Percentiles rank a stretch among this genome's conserved stretches.
These are phyloP conservation scores for Pyrgus malvae DNA, from an alignment of 2,888 invertebrate genomes.

Conservation along the genomic window DNA sequence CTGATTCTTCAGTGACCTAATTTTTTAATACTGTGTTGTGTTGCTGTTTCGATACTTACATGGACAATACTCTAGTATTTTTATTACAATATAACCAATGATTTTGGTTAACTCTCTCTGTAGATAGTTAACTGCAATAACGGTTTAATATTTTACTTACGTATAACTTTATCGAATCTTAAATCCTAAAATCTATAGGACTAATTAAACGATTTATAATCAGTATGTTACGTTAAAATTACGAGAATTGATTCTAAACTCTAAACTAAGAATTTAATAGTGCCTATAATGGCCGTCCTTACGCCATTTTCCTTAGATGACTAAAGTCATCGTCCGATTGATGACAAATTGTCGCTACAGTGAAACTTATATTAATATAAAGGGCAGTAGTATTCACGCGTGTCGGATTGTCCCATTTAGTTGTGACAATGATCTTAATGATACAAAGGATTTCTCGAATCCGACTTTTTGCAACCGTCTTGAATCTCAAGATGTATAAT, in stretches of 20 bases:
- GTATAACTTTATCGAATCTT: no score
- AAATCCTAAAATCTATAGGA: no score
- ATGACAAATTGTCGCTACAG: constrained; percentile 22
- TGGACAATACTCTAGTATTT: no score
- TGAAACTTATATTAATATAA: constrained; percentile 21
- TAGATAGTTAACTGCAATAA: no score
- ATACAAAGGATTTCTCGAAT: constrained; percentile 17
- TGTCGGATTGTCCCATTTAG: constrained; percentile 18
- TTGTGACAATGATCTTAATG: constrained; percentile 24
- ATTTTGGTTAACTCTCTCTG: no score
- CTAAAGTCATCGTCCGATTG: constrained; percentile 23
- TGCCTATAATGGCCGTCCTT: constrained; percentile 7
- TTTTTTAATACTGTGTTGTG: not conserved
- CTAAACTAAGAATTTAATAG: no score
- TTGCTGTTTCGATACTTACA: not conserved
- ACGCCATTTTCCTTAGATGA: constrained; percentile 11
- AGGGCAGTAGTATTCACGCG: constrained; percentile 10
- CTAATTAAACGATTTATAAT: no score
- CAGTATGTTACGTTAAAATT: no score
- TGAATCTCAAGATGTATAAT: constrained; percentile 11
- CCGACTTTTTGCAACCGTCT: constrained; percentile 16
- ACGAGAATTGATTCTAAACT: no score
- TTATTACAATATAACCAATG: no score
- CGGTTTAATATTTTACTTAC: no score
- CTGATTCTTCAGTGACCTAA: constrained; percentile 5